Evolutionary conservation across 2,888 invertebrate species (phyloP), one percentile per base, ranked within the genome.

Genomic region (Unio pictorum): DNA sequence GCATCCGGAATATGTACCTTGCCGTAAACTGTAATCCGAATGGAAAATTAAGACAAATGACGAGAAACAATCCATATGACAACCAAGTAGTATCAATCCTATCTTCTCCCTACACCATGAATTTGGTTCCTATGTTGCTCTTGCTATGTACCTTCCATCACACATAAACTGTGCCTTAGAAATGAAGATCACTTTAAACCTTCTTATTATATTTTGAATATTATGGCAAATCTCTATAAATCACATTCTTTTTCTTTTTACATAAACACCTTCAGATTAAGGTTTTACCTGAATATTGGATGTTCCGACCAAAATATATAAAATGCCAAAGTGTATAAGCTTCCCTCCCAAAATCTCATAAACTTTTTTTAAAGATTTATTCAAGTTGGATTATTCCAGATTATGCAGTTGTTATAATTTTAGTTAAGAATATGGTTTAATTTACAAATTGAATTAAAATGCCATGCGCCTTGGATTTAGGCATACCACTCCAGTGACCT

Each of bases 201-300:
- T 72, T 66, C 77, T 71, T 64, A 75, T 73, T 67, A 69, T 72
- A 73, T 75, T 75, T 71, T 67, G 66, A 69, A 73, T 73, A 77
- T 74, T 69, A 73, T 68, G 63, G 72, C 67, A 71, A 77, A 77
- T 75, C 73, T 72, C 72, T 64, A 74, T 66, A 60, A 69, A 70
- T 70, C 69, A 67, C 71, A 77, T 67, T 67, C 74, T 67, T 77
- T 73, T 77, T 75, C 66, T 77, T 73, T 77, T 77, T 77, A 64
- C 74, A 73, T 77, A 73, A 73, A 77, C 72, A 73, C 71, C 73
- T 71, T 60, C 73, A 76, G 66, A 63, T 56, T 65, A 61, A 61
- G 70, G 63, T 71, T 72, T 71, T 65, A 59, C 34, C 59, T 66
- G 55, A 69, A 72, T 68, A 63, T 69, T 65, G 68, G 68, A 69